Base-by-base conservation (phyloP, 2,888 invertebrate genomes). In the Pristionchus maxplancki region DNA sequence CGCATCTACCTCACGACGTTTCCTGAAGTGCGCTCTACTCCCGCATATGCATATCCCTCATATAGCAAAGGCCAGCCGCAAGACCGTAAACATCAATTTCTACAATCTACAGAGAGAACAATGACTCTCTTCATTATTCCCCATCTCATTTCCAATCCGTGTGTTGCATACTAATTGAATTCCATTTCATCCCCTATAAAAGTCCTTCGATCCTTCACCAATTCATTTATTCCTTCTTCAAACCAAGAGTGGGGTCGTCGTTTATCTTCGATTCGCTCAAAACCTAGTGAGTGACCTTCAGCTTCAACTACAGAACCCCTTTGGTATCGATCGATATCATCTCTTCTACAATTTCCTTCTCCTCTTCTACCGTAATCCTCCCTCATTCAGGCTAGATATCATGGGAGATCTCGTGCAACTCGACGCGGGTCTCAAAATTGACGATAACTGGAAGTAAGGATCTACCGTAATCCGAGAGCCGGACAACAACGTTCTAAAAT, bases 401-500 rank as follows among this genome's bases (percentile, higher is more conserved):
- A 91, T 91, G 91, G 91, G 91, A 62, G 93, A 93, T 86, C 89
- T 93, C 89, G 92, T 93, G 88, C 93, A 93, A 88, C 88, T 93
- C 71, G 90, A 89, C 58, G 91, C 91, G 50, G 93, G 93, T n/a
- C 89, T 89, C 24, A 90, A 90, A 71, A 92, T 93, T 71, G 92
- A 92, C 64, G 91, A 90, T 78, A 89, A 90, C 58, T 93, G 93
- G 93, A 89, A 64, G 85, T 85, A 24, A 85, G 85, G 11, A 82
- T 24, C 28, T 28, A 44, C 44, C 37, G 40, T 74, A 78, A 15
- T 15, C 24, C 50, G 74, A 20, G 2, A 48, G 8, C 24, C 31
- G 11, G 58, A 40, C 53, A 3, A 58, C 53, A 58, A 1, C 17
- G 17, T 20, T 15, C 24, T 48, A 28, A 48, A 13, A 28, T 44